Base-by-base conservation (phyloP, 2,888 invertebrate species). In the Lamellibrachia columna region DNA sequence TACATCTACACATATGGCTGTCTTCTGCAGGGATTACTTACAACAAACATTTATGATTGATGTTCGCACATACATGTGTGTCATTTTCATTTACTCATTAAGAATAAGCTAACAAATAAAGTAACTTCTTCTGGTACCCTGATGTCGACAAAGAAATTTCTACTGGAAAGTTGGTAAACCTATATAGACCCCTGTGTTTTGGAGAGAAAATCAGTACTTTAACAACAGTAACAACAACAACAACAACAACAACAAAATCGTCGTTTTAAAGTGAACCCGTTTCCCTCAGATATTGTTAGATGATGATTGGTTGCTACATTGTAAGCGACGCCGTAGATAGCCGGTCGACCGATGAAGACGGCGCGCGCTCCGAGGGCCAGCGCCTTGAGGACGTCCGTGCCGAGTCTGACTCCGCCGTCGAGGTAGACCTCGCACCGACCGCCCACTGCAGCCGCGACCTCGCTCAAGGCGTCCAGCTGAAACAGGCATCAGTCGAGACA, bases 361-460 rank as follows among this genome's bases (percentile, higher is more conserved):
- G 98, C 98, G 97, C 97, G 98, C 2, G 99, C 99, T 15, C 99
- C 99, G 52, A 99, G 97, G 1, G 98, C 98, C 91, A 99, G 95
- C 0, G 99, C 99, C 97, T 99, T 99, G 94, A 98, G 98, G 15
- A 99, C 97, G 96, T 99, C 99, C 4, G 98, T 98, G 28, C 99
- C 99, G 94, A 98, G 97, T 40, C 97, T 97, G 1, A 99, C 97
- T 2, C 99, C 99, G 15, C 99, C 98, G 96, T 99, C 99, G 95
- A 99, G 95, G 96, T 98, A 99, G 8, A 99, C 97, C 95, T 98
- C 98, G 40, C 92, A 98, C 92, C 97, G 97, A 22, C 97, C 97
- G 8, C 98, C 98, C 3, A 97, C 96, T 1, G 98, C 98, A 94
- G 97, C 97, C 0, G 98, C 97, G 93, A 99, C 97, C 97, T 98